These are phyloP conservation scores for Mormyrops boulengeri DNA, from an alignment of 2,797 vertebrate genomes.

Conservation along the genomic window DNA sequence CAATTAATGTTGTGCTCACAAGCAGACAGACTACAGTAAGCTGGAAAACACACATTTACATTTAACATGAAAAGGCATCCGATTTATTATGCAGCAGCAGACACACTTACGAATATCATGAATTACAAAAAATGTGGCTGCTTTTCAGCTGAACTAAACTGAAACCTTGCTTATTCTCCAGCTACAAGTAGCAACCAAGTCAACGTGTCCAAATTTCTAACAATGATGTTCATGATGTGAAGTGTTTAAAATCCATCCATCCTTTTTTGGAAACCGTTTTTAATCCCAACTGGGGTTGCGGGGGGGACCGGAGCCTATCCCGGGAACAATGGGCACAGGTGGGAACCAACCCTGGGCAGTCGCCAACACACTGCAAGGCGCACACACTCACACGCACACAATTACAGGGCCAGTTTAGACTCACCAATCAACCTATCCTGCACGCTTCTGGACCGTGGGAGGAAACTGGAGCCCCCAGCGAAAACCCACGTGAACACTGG, in stretches of 20 bases:
- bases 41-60: background rate
- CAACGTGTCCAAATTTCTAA: background rate
- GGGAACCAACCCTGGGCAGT: too few species aligned
- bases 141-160: background rate
- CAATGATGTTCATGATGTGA: background rate
- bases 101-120: background rate
- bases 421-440: too few species aligned
- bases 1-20: background rate
- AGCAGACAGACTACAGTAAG: background rate
- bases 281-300: too few species aligned
- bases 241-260: background rate
- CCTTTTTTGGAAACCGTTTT: too few species aligned
- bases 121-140: background rate
- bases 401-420: too few species aligned
- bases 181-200: background rate
- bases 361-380: too few species aligned
- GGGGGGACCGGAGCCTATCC: too few species aligned
- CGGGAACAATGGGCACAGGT: too few species aligned
- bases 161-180: background rate
- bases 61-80: background rate
- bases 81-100: background rate
- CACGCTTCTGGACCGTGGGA: too few species aligned
- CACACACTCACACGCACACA: too few species aligned
- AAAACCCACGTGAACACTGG: too few species aligned
- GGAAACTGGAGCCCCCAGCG: too few species aligned